Evolutionary conservation across 2,888 invertebrate genomes (phyloP), one percentile per base, ranked within the genome.

Genomic region (Clusia tigrina): DNA sequence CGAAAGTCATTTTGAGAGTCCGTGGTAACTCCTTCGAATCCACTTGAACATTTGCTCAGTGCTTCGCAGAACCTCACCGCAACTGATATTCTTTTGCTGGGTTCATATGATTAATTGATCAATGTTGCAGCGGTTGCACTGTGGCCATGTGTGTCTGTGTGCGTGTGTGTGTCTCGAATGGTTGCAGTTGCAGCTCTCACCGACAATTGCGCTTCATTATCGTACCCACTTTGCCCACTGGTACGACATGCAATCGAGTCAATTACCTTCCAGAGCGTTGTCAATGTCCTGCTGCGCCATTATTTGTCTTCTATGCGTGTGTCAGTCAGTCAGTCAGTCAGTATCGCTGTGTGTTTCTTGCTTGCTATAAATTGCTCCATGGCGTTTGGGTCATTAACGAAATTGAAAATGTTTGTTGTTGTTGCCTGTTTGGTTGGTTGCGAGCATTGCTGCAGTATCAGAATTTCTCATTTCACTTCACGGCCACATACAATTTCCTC

Each of bases 341-440:
- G n/a, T 48, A 37, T 18, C 46, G 37, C 38, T 54, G 57, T 56
- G 68, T 51, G 22, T 54, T 26, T 60, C 54, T 32, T 5, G 68
- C 23, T 64, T 65, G 60, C 71, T 75, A 78, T 78, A 79, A 79
- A 79, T 79, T 78, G 79, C 78, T 78, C 71, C 74, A 77, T 78
- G 77, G 74, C 80, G 78, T 79, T 79, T 74, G 80, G 78, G 77
- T 79, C 79, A 79, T 79, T 79, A 79, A 79, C 78, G 69, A 79
- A 79, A 79, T 79, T 79, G 80, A 79, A 79, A 78, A 79, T 76
- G 73, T 74, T 73, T 70, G 20, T 9, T 52, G 17, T n/a, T n/a
- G n/a, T n/a, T n/a, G n/a, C n/a, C n/a, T n/a, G n/a, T n/a, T n/a
- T n/a, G n/a, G n/a, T n/a, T n/a, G n/a, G n/a, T n/a, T n/a, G n/a